phyloP scores from a whole-genome alignment of 2,113 vertebrate species.

The Chaetodon trifascialis region DNA sequence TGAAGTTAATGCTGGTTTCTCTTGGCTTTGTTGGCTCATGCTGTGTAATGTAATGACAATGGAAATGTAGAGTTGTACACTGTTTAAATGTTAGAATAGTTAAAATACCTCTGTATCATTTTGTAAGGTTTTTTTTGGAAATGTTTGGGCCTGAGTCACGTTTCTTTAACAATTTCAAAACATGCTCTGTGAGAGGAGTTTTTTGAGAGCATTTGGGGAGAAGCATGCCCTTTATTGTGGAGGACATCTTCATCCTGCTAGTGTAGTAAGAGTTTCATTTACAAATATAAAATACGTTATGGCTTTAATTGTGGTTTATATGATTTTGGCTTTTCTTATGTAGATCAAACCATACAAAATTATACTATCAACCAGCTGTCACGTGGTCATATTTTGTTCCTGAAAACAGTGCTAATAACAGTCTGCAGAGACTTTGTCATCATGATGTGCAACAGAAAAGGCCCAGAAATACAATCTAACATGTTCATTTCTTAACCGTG shows the following conservation, averaged over 20 bases:
- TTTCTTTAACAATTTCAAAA: too few relatives aligned
- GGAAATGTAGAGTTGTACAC: too few relatives aligned
- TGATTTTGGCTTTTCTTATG: neutral
- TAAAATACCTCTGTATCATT: too few relatives aligned
- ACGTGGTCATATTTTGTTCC: neutral
- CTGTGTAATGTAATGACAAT: too few relatives aligned
- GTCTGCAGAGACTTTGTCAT: too few relatives aligned
- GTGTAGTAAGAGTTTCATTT: neutral
- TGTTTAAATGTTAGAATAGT: too few relatives aligned
- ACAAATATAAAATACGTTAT: neutral
- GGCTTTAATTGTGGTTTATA: neutral
- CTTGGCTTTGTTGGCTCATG: neutral
- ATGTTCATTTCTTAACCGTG: neutral
- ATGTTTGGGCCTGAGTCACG: too few relatives aligned
- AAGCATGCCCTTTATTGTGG: too few relatives aligned
- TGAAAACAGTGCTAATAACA: neutral
- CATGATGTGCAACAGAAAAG: neutral
- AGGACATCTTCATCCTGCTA: too few relatives aligned
- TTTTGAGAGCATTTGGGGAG: too few relatives aligned
- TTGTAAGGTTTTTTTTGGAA: too few relatives aligned
- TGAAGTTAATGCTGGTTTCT: neutral
- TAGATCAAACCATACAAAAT: neutral
- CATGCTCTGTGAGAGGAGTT: too few relatives aligned
- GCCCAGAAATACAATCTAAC: neutral
- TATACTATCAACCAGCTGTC: neutral